Base-by-base conservation (phyloP, 2,888 invertebrate species). In the Limnephilus rhombicus region DNA sequence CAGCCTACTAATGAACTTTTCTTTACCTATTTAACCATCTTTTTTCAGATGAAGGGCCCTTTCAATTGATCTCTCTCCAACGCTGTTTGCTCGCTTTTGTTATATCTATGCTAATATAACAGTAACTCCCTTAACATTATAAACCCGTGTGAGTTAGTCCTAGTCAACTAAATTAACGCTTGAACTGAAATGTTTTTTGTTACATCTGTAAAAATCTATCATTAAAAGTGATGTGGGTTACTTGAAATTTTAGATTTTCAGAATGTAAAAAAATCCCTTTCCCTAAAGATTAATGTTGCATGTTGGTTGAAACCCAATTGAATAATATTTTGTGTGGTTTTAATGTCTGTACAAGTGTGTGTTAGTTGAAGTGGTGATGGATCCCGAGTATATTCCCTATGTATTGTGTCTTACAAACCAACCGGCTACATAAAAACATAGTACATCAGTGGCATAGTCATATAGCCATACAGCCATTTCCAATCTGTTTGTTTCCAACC, bases 81-180 rank as follows among this genome's bases (percentile, higher is more conserved):
- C 82, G 90, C 92, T 92, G 91, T 90, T 90, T 90, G 91, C 92
- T 91, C 90, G 92, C 92, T 91, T 92, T 90, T 86, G 85, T 89
- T 80, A 86, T 90, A 34, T 85, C 90, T 90, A 90, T 90, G 90
- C 90, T 90, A 90, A 90, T 90, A 90, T 90, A 80, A 89, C 88
- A 90, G 90, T 90, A 90, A 90, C 31, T 41, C 53, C 90, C 90
- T 68, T 68, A 85, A 90, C 34, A 81, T 82, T 53, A 31, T 90
- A 24, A 31, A 85, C 68, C 37, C 29, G 88, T 89, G 88, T 89
- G 88, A 89, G 88, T 80, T 80, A 80, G 88, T 37, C 31, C 18
- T 89, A 89, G 87, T 86, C 45, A 86, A 45, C 41, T 86, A 86
- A 29, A 86, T 86, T 86, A 41, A 86, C 86, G 29, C 49, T 86